A percentile compares a stretch with the other conserved stretches of the same genome.
Evolutionary conservation across 2,113 vertebrate genomes (phyloP).

Genomic region (Natator depressus): DNA sequence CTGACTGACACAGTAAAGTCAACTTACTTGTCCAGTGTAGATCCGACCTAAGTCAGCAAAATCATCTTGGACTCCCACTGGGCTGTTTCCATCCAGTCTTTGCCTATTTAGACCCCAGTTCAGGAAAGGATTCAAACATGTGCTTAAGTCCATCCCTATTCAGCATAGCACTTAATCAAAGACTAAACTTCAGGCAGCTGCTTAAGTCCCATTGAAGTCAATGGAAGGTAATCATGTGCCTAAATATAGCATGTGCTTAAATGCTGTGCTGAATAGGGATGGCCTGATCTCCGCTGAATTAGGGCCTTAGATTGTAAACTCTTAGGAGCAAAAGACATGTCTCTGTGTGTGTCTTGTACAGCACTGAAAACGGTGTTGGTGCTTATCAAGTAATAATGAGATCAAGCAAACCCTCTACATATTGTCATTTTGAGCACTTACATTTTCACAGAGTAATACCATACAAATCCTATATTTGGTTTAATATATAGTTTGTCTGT

Average conservation of each 20-base stretch:
- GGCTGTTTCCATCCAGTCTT: not conserved
- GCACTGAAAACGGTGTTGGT: not conserved
- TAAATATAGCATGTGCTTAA: not conserved
- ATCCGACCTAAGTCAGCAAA: no score
- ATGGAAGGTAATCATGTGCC: not conserved
- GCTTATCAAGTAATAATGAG: no score
- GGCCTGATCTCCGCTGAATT: not conserved
- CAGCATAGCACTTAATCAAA: not conserved
- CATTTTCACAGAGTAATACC: not conserved
- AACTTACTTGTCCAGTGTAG: no score
- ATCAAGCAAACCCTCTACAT: no score
- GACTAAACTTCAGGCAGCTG: not conserved
- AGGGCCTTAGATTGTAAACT: not conserved
- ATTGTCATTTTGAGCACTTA: no score
- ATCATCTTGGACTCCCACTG: no score
- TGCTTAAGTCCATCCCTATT: not conserved
- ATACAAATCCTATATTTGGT: not conserved
- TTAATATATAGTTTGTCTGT: not conserved
- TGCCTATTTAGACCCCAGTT: not conserved
- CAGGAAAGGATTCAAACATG: not conserved
- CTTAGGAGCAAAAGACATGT: not conserved
- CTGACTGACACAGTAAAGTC: no score
- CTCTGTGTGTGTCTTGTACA: not conserved
- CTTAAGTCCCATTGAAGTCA: not conserved
- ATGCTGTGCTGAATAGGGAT: not conserved